A percentile compares a stretch with the other conserved stretches of the same genome.
phyloP scores from a whole-genome alignment of 2,888 invertebrate genomes.

The Aphodius granarius region DNA sequence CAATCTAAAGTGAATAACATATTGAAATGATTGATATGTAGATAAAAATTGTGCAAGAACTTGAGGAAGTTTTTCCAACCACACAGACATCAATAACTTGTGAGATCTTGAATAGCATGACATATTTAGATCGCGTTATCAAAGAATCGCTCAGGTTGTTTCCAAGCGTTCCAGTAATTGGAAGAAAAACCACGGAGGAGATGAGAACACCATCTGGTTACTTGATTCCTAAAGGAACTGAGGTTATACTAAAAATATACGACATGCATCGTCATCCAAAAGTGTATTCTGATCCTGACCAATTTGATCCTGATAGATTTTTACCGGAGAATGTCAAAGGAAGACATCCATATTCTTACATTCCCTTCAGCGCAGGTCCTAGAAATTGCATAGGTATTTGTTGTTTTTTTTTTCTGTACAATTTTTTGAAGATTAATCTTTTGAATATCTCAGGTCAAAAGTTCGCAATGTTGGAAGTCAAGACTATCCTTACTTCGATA shows the following conservation, averaged over 20 bases:
- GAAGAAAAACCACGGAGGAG: conserved; percentile 49
- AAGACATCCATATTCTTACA: conserved; percentile 65
- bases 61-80: conserved; percentile 54
- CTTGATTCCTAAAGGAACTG: conserved; percentile 56
- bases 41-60: conserved; percentile 53
- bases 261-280: conserved; percentile 67
- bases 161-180: conserved; percentile 68
- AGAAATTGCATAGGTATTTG: conserved; percentile 71
- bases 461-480: conserved; percentile 68
- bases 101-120: conserved; percentile 62
- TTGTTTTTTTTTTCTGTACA: too few species aligned
- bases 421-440: too few species aligned
- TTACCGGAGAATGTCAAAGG: conserved; percentile 58
- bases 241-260: conserved; percentile 62
- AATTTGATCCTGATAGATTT: conserved; percentile 73
- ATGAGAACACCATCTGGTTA: conserved; percentile 38
- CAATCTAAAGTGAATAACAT: background rate
- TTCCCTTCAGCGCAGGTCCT: conserved; percentile 70
- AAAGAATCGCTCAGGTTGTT: conserved; percentile 67
- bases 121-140: conserved; percentile 66
- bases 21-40: conserved; percentile 28
- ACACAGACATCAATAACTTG: conserved; percentile 56
- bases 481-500: conserved; percentile 59
- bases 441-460: conserved; percentile 70
- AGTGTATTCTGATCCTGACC: conserved; percentile 64